Evolutionary conservation across 1,140 invertebrate species (phyloP).

Genomic region (Pseudomyrmex flavicornis): DNA sequence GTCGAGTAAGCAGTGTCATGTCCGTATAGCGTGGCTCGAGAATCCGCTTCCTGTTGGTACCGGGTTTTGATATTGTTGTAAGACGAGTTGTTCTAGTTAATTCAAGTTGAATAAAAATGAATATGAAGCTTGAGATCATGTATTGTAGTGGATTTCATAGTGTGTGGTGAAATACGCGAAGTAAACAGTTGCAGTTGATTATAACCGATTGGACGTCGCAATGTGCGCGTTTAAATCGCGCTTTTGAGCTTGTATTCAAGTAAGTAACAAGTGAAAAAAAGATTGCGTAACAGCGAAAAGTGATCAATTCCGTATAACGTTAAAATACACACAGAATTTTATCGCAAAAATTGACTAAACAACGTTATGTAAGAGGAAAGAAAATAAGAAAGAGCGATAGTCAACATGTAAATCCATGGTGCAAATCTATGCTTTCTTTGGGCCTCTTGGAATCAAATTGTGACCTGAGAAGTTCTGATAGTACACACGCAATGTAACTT

Average conservation of each 20-base stretch:
- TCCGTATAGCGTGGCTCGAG: constrained; percentile 8
- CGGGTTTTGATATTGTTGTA: not conserved
- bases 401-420: not conserved
- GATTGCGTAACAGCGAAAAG: not conserved
- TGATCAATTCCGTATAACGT: not conserved
- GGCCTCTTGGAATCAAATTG: not conserved
- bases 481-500: no score
- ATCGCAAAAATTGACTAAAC: not conserved
- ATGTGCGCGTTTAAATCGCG: not conserved
- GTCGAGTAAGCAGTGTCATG: constrained; percentile 48
- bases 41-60: not conserved
- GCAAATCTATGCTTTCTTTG: not conserved
- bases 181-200: constrained; percentile 4
- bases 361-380: not conserved
- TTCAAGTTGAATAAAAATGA: not conserved
- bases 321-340: constrained; percentile 6
- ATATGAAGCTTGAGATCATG: constrained; percentile 11
- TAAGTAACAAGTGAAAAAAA: constrained; percentile 20
- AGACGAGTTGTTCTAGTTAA: constrained; percentile 12
- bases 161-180: constrained; percentile 22
- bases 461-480: not conserved
- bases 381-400: not conserved
- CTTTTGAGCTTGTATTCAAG: not conserved
- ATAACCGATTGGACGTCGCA: not conserved
- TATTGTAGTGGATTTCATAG: constrained; percentile 2